phyloP scores from a whole-genome alignment of 2,888 invertebrate species.

The Desoria tigrina region DNA sequence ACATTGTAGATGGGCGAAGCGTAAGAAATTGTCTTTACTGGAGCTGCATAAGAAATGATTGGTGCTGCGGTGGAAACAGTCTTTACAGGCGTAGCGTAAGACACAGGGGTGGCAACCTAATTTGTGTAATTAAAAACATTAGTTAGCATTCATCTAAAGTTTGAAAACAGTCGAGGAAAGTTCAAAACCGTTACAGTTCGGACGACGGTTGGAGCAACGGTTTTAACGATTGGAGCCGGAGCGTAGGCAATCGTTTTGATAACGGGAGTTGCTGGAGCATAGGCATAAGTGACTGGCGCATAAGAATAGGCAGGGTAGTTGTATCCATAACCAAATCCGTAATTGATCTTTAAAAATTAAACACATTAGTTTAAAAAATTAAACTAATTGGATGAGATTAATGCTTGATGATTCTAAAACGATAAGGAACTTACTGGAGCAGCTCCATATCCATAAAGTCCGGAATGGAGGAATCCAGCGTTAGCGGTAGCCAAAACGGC shows the following conservation, averaged over 20 bases:
- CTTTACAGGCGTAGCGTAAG: conserved; percentile 9
- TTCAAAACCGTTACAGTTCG: conserved; percentile 7
- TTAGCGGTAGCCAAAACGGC: conserved; percentile 32
- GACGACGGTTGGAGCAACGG: conserved; percentile 11
- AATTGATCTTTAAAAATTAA: conserved; percentile 14
- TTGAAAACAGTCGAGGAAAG: no score
- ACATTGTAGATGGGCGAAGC: no score
- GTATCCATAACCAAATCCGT: conserved; percentile 22
- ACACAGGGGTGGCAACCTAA: conserved; percentile 12
- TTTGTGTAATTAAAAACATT: background rate
- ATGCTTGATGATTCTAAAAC: no score
- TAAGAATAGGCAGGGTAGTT: conserved; percentile 11
- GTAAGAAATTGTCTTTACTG: conserved; percentile 14
- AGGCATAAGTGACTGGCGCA: conserved; percentile 19
- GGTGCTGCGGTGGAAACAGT: conserved; percentile 3
- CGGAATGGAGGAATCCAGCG: conserved; percentile 32
- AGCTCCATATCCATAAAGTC: conserved; percentile 10
- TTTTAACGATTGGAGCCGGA: conserved; percentile 19
- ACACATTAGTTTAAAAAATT: background rate
- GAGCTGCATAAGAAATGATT: conserved; percentile 9
- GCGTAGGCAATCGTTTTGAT: conserved; percentile 30
- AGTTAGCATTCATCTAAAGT: background rate
- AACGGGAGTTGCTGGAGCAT: conserved; percentile 24
- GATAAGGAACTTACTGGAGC: conserved; percentile 16
- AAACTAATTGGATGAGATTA: no score